Evolutionary conservation across 2,888 invertebrate species (phyloP), one percentile per base, ranked within the genome.

Genomic region (Aphodius granarius): DNA sequence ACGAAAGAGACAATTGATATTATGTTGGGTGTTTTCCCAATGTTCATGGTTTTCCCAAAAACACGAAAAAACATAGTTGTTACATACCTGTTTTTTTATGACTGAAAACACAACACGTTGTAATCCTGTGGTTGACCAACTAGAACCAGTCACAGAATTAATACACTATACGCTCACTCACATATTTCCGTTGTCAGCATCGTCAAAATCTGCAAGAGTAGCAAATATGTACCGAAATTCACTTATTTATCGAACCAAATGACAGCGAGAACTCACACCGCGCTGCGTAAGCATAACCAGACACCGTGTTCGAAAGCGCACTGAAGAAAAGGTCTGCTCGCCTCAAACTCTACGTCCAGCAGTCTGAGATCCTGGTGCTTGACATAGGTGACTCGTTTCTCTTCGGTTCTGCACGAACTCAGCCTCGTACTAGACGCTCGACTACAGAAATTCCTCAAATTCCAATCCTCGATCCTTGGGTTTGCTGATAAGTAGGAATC

Each of bases 381-480:
- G 66, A 66, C 66, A 66, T 17, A 21, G 21, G 21, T 17, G 66
- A 75, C 63, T 75, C 75, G 75, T 75, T 15, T 65, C 63, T 23
- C 21, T 72, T 72, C 75, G 75, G 17, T 62, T 18, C 18, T 5
- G 21, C 23, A 72, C 75, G 75, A 68, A 66, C 13, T n/a, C 62
- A 17, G 63, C 68, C 17, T 72, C 71, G 72, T 75, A 66, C 72
- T 75, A 72, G 75, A 72, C 72, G 72, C n/a, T n/a, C n/a, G n/a
- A n/a, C n/a, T n/a, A n/a, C n/a, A n/a, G n/a, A 18, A 75, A 75
- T 75, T 75, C 75, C 72, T 75, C 65, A 73, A 73, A 75, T 75
- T 75, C 75, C 75, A 65, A 21, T 43, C 43, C 43, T 43, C 43
- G 6, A 3, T 43, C 43, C 1, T 43, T 13, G 43, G 43, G 43